Conservation (phyloP, 1,140 invertebrate genomes). For the Teleogryllus occipitalis region DNA sequence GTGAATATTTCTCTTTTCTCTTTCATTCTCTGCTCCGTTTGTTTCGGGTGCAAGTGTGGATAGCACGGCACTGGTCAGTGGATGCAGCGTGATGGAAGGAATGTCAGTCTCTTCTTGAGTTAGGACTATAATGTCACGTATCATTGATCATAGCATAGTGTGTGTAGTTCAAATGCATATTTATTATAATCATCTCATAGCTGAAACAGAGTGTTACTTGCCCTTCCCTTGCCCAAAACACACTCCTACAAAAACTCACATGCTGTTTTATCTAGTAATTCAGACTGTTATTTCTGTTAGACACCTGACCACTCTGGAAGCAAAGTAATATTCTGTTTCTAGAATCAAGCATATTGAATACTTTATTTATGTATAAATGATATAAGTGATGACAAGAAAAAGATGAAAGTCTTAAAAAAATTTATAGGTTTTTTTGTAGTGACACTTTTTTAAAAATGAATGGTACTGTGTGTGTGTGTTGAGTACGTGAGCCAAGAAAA, state of each 20-base stretch:
- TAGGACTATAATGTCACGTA: background rate
- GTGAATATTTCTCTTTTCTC: constrained; percentile 1
- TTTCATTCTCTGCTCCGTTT: background rate
- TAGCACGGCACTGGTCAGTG: background rate
- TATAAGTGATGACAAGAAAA: background rate
- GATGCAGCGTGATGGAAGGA: background rate
- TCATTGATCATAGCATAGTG: background rate
- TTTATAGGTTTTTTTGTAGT: background rate
- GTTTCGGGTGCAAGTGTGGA: constrained; percentile 3
- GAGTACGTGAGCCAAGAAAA: background rate
- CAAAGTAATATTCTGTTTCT: constrained; percentile 2
- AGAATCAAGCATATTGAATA: background rate
- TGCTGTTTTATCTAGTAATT: background rate
- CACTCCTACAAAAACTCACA: background rate
- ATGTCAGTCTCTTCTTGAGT: background rate
- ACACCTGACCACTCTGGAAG: background rate
- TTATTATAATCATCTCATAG: constrained; percentile 6
- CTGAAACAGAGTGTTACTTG: constrained; percentile 1
- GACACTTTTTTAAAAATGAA: background rate
- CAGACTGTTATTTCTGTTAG: background rate
- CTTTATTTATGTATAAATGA: constrained; percentile 6
- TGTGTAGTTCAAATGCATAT: constrained; percentile 5
- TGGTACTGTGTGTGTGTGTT: background rate
- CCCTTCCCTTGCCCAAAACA: background rate
- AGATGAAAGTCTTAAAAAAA: constrained; percentile 6